Evolutionary conservation across 2,888 invertebrate species (phyloP).

Genomic region (Cheilosia vernalis): DNA sequence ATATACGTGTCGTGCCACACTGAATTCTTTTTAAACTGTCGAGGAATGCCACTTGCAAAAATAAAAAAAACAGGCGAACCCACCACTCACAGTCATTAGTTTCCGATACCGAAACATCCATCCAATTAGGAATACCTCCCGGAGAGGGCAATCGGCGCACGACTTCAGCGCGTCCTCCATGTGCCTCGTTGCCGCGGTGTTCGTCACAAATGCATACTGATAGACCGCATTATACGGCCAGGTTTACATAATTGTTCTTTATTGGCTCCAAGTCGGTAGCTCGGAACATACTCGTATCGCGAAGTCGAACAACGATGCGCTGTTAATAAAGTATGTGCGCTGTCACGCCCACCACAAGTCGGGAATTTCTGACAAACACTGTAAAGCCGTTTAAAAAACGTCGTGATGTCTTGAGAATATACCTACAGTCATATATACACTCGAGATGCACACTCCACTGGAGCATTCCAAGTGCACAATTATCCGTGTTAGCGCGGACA

Average conservation of each 20-base stretch:
- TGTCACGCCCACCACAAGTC: slow-evolving; percentile 51
- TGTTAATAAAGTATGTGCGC: slow-evolving; percentile 26
- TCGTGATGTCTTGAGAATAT: slow-evolving; percentile 1
- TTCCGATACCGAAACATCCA: slow-evolving; percentile 39
- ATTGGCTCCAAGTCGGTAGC: slow-evolving; percentile 59
- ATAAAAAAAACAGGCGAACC: neutral
- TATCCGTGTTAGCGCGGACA: slow-evolving; percentile 43
- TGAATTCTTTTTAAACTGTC: no score
- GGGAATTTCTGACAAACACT: slow-evolving; percentile 4
- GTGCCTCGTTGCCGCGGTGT: slow-evolving; percentile 14
- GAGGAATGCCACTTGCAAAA: neutral
- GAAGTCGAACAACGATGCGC: slow-evolving; percentile 7
- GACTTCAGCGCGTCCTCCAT: slow-evolving; percentile 17
- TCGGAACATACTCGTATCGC: neutral
- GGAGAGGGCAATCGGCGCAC: slow-evolving; percentile 52
- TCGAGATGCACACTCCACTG: neutral
- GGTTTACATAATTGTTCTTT: slow-evolving; percentile 52
- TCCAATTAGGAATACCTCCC: slow-evolving; percentile 55
- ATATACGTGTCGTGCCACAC: no score
- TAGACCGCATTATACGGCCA: neutral
- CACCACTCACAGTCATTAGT: slow-evolving; percentile 19
- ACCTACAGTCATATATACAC: neutral
- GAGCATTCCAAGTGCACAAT: slow-evolving; percentile 38
- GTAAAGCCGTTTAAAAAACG: neutral
- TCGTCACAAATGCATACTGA: slow-evolving; percentile 28